These are phyloP conservation scores for Ferrisia virgata DNA, from an alignment of 2,888 invertebrate genomes.

Conservation along the genomic window DNA sequence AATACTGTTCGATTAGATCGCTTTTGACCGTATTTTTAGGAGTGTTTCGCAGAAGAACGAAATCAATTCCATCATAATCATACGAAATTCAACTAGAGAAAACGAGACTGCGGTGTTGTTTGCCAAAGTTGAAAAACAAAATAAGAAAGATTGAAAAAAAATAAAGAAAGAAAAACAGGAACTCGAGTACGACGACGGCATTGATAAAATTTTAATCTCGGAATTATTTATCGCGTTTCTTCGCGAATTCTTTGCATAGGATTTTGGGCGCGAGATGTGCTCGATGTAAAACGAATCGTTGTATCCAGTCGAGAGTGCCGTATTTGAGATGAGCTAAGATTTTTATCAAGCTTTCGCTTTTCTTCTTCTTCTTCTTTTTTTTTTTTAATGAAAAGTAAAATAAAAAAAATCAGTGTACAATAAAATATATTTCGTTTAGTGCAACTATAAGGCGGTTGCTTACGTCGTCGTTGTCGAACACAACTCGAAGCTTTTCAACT, in stretches of 20 bases:
- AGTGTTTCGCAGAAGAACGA: no score
- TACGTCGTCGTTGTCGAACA: no score
- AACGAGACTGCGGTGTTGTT: background rate
- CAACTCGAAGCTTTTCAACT: no score
- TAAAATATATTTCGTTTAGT: background rate
- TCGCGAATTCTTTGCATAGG: background rate
- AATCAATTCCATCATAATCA: no score
- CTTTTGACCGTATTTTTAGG: no score
- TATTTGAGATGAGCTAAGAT: background rate
- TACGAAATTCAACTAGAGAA: no score
- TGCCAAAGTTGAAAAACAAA: no score
- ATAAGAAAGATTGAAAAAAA: no score
- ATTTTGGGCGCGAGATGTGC: background rate
- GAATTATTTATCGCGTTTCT: background rate
- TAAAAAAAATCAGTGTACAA: background rate
- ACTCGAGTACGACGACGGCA: background rate
- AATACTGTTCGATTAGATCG: no score
- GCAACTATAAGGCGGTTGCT: no score
- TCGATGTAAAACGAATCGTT: background rate
- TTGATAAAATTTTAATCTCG: background rate
- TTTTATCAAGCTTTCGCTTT: background rate
- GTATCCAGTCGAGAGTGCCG: background rate
- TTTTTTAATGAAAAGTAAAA: background rate
- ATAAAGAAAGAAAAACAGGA: no score
- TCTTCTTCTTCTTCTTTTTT: background rate